Percentiles rank a stretch among this genome's conserved stretches.
These are phyloP conservation scores for Nemapogon koenigi DNA, from an alignment of 2,888 invertebrate genomes.

Conservation along the genomic window DNA sequence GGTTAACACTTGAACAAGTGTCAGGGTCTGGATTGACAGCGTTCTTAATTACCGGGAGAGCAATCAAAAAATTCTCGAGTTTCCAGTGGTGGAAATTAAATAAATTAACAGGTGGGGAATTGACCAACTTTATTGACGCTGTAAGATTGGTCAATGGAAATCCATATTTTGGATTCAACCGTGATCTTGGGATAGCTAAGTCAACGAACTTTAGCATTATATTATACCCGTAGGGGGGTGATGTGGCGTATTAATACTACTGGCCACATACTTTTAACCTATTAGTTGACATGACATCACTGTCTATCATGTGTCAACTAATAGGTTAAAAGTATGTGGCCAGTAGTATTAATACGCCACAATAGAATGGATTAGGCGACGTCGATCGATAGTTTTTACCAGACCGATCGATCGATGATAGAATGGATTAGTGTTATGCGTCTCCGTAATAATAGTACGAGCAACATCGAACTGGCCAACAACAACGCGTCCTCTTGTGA, in stretches of 20 bases:
- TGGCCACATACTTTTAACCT: too few species aligned
- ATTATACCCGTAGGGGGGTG: too few species aligned
- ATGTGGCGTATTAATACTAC: too few species aligned
- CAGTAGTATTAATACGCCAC: too few species aligned
- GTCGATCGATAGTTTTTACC: not conserved
- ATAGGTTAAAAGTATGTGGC: too few species aligned
- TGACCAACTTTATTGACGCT: not conserved
- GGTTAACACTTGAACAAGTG: constrained; percentile 1
- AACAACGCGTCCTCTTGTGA: constrained; percentile 21
- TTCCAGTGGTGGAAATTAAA: not conserved
- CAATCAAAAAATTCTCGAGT: not conserved
- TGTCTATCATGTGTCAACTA: too few species aligned
- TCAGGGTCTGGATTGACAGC: not conserved
- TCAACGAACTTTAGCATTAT: constrained; percentile 10
- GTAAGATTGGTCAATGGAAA: constrained; percentile 2
- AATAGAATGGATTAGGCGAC: not conserved
- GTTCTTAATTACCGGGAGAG: not conserved
- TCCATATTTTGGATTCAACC: constrained; percentile 11
- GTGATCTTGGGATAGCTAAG: constrained; percentile 2
- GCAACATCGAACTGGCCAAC: constrained; percentile 20
- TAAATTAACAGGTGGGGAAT: not conserved
- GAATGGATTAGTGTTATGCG: too few species aligned
- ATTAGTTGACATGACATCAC: too few species aligned
- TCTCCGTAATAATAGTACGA: constrained; percentile 20
- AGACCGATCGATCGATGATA: not conserved